These are phyloP conservation scores for Drosophila glabriapex DNA, from an alignment of 2,888 invertebrate genomes.

Conservation along the genomic window DNA sequence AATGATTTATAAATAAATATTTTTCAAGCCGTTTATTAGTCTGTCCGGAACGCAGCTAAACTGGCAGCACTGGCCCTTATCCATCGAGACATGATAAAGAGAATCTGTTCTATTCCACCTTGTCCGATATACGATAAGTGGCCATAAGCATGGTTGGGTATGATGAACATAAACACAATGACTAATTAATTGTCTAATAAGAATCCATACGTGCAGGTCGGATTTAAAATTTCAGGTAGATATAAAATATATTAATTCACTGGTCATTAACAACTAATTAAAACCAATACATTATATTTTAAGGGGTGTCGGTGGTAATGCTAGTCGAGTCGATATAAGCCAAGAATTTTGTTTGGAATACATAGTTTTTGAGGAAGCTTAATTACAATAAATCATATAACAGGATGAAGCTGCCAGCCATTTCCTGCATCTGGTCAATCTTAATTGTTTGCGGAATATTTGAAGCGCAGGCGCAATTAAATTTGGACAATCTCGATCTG, in stretches of 20 bases:
- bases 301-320: conserved; percentile 13
- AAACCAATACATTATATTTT: conserved; percentile 13
- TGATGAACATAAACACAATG: conserved; percentile 52
- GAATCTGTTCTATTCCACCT: conserved; percentile 30
- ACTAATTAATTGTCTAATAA: conserved; percentile 49
- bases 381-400: conserved; percentile 27
- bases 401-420: conserved; percentile 40
- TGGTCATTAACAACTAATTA: conserved; percentile 22
- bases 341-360: conserved; percentile 15
- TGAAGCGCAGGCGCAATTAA: conserved; percentile 42
- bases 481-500: conserved; percentile 66
- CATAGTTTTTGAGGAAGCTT: conserved; percentile 12
- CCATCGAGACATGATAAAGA: not conserved
- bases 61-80: not conserved
- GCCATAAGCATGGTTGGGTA: conserved; percentile 23
- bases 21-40: no score
- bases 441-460: conserved; percentile 19
- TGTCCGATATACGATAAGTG: conserved; percentile 39
- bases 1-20: not conserved
- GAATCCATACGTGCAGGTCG: conserved; percentile 21
- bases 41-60: no score
- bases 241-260: conserved; percentile 10
- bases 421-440: conserved; percentile 28
- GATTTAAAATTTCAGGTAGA: conserved; percentile 49
- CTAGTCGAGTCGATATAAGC: conserved; percentile 15